Percentiles rank a stretch among this genome's conserved stretches.
Conservation (phyloP, 2,888 invertebrate genomes). For the Halocaridina rubra region DNA sequence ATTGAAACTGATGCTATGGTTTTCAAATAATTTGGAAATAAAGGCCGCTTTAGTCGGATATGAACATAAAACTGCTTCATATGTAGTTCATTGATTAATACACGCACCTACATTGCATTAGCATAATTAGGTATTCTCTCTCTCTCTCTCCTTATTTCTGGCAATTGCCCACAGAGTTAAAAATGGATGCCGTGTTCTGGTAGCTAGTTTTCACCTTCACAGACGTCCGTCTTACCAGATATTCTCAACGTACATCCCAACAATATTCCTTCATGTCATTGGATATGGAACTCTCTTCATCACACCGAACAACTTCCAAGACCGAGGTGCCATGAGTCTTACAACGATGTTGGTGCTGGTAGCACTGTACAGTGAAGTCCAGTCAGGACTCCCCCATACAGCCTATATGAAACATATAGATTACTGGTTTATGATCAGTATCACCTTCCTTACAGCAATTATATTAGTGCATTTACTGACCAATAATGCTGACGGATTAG, state of each 20-base stretch:
- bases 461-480: background rate
- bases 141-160: too few relatives aligned
- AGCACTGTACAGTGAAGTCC: background rate
- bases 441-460: background rate
- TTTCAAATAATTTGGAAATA: too few relatives aligned
- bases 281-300: slow-evolving; percentile 5
- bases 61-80: too few relatives aligned
- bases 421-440: background rate
- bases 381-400: background rate
- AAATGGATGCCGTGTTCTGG: background rate
- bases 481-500: background rate
- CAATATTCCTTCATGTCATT: background rate
- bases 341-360: slow-evolving; percentile 1
- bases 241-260: background rate
- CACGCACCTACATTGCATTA: too few relatives aligned
- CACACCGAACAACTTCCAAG: background rate
- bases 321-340: slow-evolving; percentile 16
- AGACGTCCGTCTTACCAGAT: background rate
- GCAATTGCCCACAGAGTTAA: background rate
- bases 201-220: background rate
- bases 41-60: too few relatives aligned
- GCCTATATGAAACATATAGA: slow-evolving; percentile 7
- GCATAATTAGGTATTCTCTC: too few relatives aligned
- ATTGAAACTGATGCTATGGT: too few relatives aligned
- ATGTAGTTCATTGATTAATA: too few relatives aligned